Evolutionary conservation across 2,113 vertebrate species (phyloP).

Genomic region (Dasyornis broadbenti): DNA sequence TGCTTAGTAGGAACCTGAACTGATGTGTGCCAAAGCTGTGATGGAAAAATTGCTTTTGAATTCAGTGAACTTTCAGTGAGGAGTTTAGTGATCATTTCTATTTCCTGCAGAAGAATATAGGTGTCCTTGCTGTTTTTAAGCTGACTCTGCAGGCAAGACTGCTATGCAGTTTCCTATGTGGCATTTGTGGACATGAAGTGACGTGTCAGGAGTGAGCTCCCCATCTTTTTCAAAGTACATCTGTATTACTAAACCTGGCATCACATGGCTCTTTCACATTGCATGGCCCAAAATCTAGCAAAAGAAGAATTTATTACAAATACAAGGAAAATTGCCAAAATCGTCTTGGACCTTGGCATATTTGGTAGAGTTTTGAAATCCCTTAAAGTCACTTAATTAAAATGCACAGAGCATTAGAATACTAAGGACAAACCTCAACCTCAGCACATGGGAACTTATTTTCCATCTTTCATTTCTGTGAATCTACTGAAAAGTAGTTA

Average conservation of each 20-base stretch:
- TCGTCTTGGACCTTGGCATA: neutral
- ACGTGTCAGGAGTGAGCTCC: neutral
- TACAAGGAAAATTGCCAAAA: neutral
- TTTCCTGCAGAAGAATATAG: neutral
- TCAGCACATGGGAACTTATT: neutral
- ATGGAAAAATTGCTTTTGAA: neutral
- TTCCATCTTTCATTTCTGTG: neutral
- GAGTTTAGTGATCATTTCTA: neutral
- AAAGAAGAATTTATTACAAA: neutral
- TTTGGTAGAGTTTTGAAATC: neutral
- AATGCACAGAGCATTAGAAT: neutral
- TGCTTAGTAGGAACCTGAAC: neutral
- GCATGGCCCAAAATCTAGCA: neutral
- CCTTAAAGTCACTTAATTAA: neutral
- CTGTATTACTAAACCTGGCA: neutral
- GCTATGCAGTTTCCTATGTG: neutral
- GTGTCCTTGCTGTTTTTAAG: neutral
- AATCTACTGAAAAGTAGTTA: constrained; percentile 42
- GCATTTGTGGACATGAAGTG: neutral
- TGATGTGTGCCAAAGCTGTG: rapidly evolving
- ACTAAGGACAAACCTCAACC: neutral
- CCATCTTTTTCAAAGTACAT: neutral
- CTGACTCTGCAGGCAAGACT: neutral
- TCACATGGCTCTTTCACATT: neutral
- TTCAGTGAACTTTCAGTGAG: neutral